A percentile compares a stretch with the other conserved stretches of the same genome.
These are phyloP conservation scores for Drosophila nannoptera DNA, from an alignment of 1,140 invertebrate species.

Conservation along the genomic window DNA sequence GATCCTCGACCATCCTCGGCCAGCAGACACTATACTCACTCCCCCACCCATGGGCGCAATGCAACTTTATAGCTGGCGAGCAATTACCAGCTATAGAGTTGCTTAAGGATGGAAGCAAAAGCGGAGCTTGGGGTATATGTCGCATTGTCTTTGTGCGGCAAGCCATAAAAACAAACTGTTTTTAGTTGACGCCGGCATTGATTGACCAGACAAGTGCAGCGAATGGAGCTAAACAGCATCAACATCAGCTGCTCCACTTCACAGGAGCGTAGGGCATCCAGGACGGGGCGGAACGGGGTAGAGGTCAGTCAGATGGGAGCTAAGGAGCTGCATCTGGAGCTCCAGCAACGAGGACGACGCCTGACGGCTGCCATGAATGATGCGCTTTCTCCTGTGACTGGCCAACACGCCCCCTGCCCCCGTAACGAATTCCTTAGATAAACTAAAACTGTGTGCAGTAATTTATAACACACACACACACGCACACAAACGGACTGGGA, in stretches of 20 bases:
- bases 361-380: conserved; percentile 58
- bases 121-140: conserved; percentile 1
- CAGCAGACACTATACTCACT: not conserved
- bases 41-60: conserved; percentile 1
- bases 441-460: conserved; percentile 56
- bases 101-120: not conserved
- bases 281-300: not conserved
- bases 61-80: conserved; percentile 63
- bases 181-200: conserved; percentile 68
- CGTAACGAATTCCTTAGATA: conserved; percentile 13
- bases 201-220: conserved; percentile 75
- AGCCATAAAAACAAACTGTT: conserved; percentile 73
- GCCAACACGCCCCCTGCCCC: conserved; percentile 36
- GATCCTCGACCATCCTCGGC: not conserved
- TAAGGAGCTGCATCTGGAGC: conserved; percentile 15
- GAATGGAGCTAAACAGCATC: conserved; percentile 58
- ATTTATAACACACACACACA: conserved; percentile 50
- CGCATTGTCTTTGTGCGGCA: conserved; percentile 70
- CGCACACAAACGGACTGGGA: not conserved
- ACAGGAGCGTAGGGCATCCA: conserved; percentile 16
- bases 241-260: conserved; percentile 69
- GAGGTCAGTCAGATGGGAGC: not conserved
- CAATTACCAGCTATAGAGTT: conserved; percentile 57
- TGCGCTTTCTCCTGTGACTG: conserved; percentile 60
- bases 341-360: conserved; percentile 12